Percentiles rank a stretch among this genome's conserved stretches.
Conservation (phyloP, 2,113 vertebrate species). For the Neodon shergylaensis region DNA sequence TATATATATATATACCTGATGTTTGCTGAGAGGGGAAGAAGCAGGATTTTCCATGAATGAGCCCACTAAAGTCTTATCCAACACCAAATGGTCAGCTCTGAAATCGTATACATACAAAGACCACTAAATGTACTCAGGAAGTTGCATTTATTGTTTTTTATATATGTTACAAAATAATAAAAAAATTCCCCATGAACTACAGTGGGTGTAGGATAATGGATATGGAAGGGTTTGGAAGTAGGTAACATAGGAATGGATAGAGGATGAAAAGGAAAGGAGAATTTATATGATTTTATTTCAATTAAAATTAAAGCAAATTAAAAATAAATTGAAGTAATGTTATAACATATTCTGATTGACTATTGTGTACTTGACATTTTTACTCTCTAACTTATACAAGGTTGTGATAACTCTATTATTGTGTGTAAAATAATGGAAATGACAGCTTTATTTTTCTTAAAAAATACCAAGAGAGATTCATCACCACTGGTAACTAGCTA, state of each 20-base stretch:
- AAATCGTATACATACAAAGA: background rate
- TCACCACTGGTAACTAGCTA: background rate
- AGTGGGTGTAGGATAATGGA: background rate
- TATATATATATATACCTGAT: background rate
- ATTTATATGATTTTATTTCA: background rate
- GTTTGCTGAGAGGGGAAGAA: background rate
- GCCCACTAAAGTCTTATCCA: background rate
- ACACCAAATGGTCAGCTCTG: background rate
- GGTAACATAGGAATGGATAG: background rate
- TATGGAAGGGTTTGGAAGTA: background rate
- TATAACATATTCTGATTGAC: background rate
- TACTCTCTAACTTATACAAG: background rate
- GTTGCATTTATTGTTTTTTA: background rate
- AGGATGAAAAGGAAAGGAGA: background rate
- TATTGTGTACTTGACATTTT: background rate
- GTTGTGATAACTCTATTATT: background rate
- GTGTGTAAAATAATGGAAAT: background rate
- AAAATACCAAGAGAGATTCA: background rate
- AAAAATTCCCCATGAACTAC: background rate
- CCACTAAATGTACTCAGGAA: background rate
- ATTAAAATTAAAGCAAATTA: background rate
- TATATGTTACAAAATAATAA: background rate
- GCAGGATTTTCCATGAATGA: background rate
- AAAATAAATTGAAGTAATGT: background rate
- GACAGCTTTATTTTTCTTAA: conserved; percentile 24